Conservation (phyloP, 2,888 invertebrate species). For the Zhuqinia jingwanae region DNA sequence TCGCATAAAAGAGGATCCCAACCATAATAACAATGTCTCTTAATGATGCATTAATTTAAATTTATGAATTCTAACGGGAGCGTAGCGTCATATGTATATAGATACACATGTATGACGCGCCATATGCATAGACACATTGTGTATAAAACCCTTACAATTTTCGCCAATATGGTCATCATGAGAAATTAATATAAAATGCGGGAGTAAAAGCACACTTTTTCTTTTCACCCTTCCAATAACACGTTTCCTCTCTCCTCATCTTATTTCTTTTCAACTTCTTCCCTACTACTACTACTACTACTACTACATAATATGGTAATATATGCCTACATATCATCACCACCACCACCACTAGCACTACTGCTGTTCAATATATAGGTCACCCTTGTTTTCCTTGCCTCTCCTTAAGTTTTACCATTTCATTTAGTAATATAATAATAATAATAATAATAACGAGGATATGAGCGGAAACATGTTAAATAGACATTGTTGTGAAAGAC, state of each 20-base stretch:
- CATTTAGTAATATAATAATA: background rate
- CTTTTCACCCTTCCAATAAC: background rate
- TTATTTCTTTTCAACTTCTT: background rate
- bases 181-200: constrained; percentile 46
- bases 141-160: constrained; percentile 11
- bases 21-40: constrained; percentile 69
- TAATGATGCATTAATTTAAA: constrained; percentile 77
- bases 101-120: constrained; percentile 10
- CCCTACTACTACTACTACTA: background rate
- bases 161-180: constrained; percentile 47
- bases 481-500: constrained; percentile 38
- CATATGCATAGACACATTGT: background rate
- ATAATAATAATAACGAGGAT: constrained; percentile 44
- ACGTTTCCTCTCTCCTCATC: constrained; percentile 3
- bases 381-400: background rate
- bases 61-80: constrained; percentile 73
- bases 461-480: constrained; percentile 17
- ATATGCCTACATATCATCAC: background rate
- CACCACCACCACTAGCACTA: background rate
- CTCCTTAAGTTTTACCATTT: constrained; percentile 10
- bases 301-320: background rate
- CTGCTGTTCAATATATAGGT: background rate
- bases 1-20: constrained; percentile 18
- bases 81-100: constrained; percentile 37
- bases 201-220: background rate